Conservation (phyloP, 2,113 vertebrate genomes). For the Junco hyemalis region DNA sequence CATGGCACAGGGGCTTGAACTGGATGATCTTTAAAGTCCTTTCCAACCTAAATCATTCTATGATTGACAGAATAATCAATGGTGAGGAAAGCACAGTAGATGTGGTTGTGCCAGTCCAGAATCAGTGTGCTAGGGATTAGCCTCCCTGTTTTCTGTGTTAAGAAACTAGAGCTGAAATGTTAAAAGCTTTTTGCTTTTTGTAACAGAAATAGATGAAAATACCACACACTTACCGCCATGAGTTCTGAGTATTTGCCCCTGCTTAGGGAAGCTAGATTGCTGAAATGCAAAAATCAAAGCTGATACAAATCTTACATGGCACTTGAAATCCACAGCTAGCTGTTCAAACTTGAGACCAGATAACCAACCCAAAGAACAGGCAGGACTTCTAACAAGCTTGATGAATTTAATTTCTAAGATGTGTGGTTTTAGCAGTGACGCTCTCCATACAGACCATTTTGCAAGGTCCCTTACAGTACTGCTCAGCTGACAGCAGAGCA, state of each 20-base stretch:
- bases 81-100: not conserved
- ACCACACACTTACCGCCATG: not conserved
- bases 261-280: not conserved
- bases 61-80: not conserved
- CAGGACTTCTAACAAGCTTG: not conserved
- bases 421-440: not conserved
- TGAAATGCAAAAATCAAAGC: not conserved
- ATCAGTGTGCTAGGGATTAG: rapidly evolving
- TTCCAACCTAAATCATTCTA: not conserved
- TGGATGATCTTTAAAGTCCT: not conserved
- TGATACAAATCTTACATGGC: rapidly evolving
- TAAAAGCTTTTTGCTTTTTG: not conserved
- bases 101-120: not conserved
- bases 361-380: not conserved
- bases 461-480: not conserved
- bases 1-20: not conserved
- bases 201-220: not conserved
- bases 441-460: not conserved
- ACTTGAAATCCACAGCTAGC: not conserved
- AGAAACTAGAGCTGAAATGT: not conserved
- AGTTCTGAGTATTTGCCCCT: not conserved
- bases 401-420: not conserved
- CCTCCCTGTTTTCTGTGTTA: not conserved
- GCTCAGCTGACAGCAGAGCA: not conserved
- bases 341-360: not conserved